phyloP scores from a whole-genome alignment of 2,113 vertebrate species.

The Seriola rivoliana region DNA sequence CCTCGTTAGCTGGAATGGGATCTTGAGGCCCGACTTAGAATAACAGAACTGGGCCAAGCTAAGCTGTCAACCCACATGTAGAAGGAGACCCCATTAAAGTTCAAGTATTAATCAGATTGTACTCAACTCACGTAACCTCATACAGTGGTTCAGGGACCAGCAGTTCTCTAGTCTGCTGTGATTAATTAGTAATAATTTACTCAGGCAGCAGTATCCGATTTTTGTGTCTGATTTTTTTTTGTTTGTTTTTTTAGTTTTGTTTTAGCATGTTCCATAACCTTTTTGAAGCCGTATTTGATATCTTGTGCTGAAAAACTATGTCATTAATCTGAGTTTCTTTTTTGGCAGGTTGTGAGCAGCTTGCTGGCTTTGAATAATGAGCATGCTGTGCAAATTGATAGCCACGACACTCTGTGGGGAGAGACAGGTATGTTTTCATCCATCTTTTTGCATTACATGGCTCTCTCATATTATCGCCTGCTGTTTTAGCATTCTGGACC shows the following conservation, averaged over 20 bases:
- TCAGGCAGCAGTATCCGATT: slow-evolving; percentile 1
- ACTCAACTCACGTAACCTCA: slow-evolving; percentile 17
- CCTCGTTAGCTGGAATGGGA: slow-evolving; percentile 60
- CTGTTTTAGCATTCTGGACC: slow-evolving; percentile 67
- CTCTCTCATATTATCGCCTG: slow-evolving; percentile 51
- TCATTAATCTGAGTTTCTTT: slow-evolving; percentile 79
- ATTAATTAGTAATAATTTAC: slow-evolving; percentile 46
- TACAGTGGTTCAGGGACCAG: slow-evolving; percentile 5
- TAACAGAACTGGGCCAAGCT: slow-evolving; percentile 56
- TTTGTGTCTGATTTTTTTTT: neutral
- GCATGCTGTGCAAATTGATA: slow-evolving; percentile 90
- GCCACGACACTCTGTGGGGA: slow-evolving; percentile 95
- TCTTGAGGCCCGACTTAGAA: slow-evolving; percentile 39
- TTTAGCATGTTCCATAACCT: slow-evolving; percentile 33
- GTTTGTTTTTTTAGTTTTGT: neutral
- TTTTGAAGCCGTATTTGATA: slow-evolving; percentile 60
- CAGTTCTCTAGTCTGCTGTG: slow-evolving; percentile 35
- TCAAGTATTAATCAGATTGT: slow-evolving; percentile 55
- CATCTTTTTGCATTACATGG: slow-evolving; percentile 58
- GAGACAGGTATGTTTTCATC: slow-evolving; percentile 93
- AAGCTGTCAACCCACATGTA: slow-evolving; percentile 50
- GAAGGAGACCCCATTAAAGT: slow-evolving; percentile 38
- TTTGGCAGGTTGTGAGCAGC: slow-evolving; percentile 91
- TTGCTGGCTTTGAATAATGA: slow-evolving; percentile 89
- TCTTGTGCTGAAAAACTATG: slow-evolving; percentile 35